Evolutionary conservation across 2,113 vertebrate species (phyloP), one percentile per base, ranked within the genome.

Genomic region (Oreochromis niloticus): DNA sequence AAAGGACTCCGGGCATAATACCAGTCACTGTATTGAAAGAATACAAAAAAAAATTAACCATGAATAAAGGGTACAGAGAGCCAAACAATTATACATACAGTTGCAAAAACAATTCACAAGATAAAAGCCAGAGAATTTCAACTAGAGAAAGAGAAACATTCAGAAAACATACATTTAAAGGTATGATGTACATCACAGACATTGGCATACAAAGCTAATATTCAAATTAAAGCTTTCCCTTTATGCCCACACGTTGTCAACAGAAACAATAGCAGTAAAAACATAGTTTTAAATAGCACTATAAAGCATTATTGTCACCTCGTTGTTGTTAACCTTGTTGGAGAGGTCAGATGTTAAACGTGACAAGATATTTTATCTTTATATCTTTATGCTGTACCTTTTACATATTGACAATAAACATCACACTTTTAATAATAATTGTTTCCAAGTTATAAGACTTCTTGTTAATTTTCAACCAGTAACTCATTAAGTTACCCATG

Each of bases 1-100:
- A 99, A 97, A 32, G 98, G 98, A 94, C 98, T 99, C 87, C 98
- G 97, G 57, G 96, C 97, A 75, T 98, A 99, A 94, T 98, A 99
- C 98, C 98, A 99, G 91, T 99, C 98, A 92, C 98, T 99, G 93
- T 50, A 88, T n/a, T 4, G 78, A 78, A 61, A 57, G 87, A 90
- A 85, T 4, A 88, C 0, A 81, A 91, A 24, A 79, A 91, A 19
- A 56, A 59, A 30, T 5, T 10, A 22, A 54, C 30, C 13, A 83
- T 11, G 36, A 71, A 73, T 12, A 54, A 16, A 61, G 4, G 96
- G 78, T 4, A 61, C 5, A 46, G 6, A 54, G 6, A 17, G 3
- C 7, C 34, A 24, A 24, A 63, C 9, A 17, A 22, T 8, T 48
- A 22, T 52, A 46, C 19, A 11, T 17, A 41, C 3, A 2, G 5